Conservation (phyloP, 2,113 vertebrate genomes). For the Apus apus region DNA sequence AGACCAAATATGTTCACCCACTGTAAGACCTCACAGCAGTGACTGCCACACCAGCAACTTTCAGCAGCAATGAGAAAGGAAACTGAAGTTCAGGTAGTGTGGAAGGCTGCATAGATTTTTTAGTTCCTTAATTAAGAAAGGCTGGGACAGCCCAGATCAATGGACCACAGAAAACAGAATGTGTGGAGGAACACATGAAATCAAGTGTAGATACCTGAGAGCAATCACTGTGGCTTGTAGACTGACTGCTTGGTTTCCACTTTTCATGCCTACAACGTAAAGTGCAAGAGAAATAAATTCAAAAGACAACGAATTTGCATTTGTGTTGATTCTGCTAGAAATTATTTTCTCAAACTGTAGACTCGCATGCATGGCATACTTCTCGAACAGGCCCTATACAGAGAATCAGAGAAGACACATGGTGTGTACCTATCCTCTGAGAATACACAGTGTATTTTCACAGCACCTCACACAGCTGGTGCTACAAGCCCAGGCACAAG, state of each 20-base stretch:
- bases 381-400: not conserved
- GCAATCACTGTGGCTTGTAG: not conserved
- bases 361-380: no score
- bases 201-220: not conserved
- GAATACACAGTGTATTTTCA: not conserved
- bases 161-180: not conserved
- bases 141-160: not conserved
- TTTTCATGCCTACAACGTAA: rapidly evolving
- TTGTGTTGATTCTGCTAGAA: not conserved
- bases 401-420: rapidly evolving
- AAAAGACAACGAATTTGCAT: not conserved
- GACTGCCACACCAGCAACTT: not conserved
- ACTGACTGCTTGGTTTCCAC: not conserved
- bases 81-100: not conserved
- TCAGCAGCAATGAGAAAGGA: not conserved
- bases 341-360: not conserved
- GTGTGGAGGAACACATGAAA: not conserved
- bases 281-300: not conserved
- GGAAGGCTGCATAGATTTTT: not conserved
- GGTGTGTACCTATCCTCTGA: not conserved
- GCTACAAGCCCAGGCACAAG: not conserved
- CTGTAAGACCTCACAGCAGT: not conserved
- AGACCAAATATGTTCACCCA: not conserved
- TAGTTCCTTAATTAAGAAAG: not conserved
- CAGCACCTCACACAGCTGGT: not conserved